phyloP scores from a whole-genome alignment of 1,140 invertebrate species.

The Yoshiicerus persimilis region DNA sequence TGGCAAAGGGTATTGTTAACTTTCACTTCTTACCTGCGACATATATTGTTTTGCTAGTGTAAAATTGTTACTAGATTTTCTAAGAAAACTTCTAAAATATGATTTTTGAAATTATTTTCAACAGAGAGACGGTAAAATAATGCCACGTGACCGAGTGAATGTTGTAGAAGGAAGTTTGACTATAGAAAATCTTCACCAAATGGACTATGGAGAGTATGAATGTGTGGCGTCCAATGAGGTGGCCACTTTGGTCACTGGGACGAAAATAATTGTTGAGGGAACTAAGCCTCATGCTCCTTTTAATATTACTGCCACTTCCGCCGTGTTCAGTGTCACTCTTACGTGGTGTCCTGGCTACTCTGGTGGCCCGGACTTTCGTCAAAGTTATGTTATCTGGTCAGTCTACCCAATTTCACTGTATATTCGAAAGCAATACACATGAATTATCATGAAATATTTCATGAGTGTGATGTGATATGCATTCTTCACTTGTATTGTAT shows the following conservation, averaged over 20 bases:
- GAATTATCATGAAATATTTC: no score
- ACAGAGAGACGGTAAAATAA: slow-evolving; percentile 74
- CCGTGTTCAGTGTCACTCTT: slow-evolving; percentile 84
- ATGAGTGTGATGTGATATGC: no score
- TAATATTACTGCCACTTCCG: slow-evolving; percentile 83
- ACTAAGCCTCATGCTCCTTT: slow-evolving; percentile 95
- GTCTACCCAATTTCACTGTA: no score
- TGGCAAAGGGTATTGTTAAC: slow-evolving; percentile 78
- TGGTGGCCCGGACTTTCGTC: slow-evolving; percentile 85
- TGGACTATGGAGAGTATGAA: slow-evolving; percentile 90
- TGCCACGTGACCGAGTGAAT: slow-evolving; percentile 76
- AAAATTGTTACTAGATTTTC: neutral
- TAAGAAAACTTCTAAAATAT: no score
- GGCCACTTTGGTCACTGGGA: slow-evolving; percentile 84
- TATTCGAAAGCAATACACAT: no score
- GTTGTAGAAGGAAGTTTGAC: slow-evolving; percentile 85
- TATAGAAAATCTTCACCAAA: slow-evolving; percentile 78
- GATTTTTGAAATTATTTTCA: slow-evolving; percentile 24
- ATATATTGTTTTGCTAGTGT: neutral
- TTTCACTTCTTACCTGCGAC: neutral
- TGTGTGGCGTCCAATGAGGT: slow-evolving; percentile 93
- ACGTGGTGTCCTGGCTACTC: slow-evolving; percentile 90
- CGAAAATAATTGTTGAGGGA: slow-evolving; percentile 88
- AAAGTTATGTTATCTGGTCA: slow-evolving; percentile 85
- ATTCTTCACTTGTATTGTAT: neutral